These are phyloP conservation scores for Cossypha polioptera DNA, from an alignment of 2,797 vertebrate species.

Conservation along the genomic window DNA sequence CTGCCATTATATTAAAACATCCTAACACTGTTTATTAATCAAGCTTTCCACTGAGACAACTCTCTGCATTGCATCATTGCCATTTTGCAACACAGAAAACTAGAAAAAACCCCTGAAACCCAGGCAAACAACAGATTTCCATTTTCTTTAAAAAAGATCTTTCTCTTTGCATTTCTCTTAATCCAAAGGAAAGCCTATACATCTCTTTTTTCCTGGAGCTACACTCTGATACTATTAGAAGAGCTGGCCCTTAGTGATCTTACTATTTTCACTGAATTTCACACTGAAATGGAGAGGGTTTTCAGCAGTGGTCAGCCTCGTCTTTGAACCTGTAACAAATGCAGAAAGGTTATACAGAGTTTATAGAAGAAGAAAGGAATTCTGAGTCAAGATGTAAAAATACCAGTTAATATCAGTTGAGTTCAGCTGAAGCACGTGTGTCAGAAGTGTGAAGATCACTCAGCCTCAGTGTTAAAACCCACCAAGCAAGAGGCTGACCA, in stretches of 20 bases:
- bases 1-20: background rate
- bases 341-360: background rate
- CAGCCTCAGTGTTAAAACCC: background rate
- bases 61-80: background rate
- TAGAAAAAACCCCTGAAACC: background rate
- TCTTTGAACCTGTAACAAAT: background rate
- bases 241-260: background rate
- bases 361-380: background rate
- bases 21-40: background rate
- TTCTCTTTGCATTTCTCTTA: background rate
- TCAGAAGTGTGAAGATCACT: background rate
- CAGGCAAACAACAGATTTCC: background rate
- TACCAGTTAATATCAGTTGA: background rate
- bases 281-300: background rate
- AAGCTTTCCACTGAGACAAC: background rate
- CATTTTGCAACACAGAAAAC: background rate
- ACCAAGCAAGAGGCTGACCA: background rate
- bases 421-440: background rate
- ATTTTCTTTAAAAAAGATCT: background rate
- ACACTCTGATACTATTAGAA: background rate
- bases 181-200: background rate
- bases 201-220: background rate
- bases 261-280: background rate
- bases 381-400: background rate
- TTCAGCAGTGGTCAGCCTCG: background rate